Evolutionary conservation across 2,113 vertebrate species (phyloP).

Genomic region (Microtus oregoni): DNA sequence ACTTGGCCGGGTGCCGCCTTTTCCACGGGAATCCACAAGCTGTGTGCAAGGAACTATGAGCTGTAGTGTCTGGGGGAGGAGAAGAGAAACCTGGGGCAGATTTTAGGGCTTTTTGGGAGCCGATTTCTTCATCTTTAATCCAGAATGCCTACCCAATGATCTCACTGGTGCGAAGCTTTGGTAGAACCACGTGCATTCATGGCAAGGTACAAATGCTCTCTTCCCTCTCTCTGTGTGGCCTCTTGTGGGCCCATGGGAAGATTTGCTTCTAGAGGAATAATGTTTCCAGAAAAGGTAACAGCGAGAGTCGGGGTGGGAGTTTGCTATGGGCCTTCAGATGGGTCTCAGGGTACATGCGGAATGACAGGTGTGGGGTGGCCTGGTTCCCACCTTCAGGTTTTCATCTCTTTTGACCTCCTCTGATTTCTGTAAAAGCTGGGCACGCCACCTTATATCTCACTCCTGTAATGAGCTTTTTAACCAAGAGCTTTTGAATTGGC

Average conservation of each 20-base stretch:
- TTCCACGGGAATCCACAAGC: slow-evolving; percentile 63
- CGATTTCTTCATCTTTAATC: background rate
- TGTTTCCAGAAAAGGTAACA: background rate
- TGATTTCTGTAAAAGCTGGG: slow-evolving; percentile 44
- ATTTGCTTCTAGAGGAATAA: background rate
- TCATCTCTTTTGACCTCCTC: background rate
- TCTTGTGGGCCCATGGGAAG: background rate
- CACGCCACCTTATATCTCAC: slow-evolving; percentile 6
- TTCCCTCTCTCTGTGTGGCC: background rate
- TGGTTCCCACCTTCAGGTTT: background rate
- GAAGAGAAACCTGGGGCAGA: background rate
- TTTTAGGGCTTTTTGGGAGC: background rate
- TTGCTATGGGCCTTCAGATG: background rate
- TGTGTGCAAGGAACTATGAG: slow-evolving; percentile 16
- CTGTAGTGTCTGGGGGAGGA: slow-evolving; percentile 28
- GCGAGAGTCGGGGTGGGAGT: background rate
- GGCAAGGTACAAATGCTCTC: background rate
- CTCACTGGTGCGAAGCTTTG: background rate
- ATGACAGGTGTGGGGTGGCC: background rate
- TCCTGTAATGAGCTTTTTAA: slow-evolving; percentile 17
- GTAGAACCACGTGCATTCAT: background rate
- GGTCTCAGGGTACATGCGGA: background rate
- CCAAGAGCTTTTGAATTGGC: slow-evolving; percentile 69
- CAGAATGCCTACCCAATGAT: background rate
- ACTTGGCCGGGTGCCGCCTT: slow-evolving; percentile 51